Evolutionary conservation across 2,888 invertebrate species (phyloP), one percentile per base, ranked within the genome.

Genomic region (Dicycla oo): DNA sequence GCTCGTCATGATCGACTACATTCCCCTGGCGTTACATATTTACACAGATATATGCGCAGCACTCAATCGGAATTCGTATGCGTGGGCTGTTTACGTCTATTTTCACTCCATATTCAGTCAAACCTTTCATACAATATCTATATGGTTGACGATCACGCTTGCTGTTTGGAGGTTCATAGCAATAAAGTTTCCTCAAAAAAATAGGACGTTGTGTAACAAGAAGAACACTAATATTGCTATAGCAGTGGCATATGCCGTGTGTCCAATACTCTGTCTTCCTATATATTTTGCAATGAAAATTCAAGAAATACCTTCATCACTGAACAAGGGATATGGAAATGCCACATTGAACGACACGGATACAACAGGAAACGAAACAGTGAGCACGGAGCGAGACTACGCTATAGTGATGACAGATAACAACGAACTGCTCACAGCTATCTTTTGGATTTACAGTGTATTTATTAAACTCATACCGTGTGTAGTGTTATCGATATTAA

Each of bases 121-220:
- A 92, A 97, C 98, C 20, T 97, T 98, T 88, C 98, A 98, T 92
- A 99, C 99, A 3, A 97, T 99, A 77, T 98, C 99, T 34, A 99
- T 99, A 85, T 99, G 98, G 97, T 94, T 99, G 86, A 99, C 99
- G 0, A 98, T 99, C 43, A 98, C 98, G 3, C 95, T 99, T 72
- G 99, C 99, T 0, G 97, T 99, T 11, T 99, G 99, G 98, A 97
- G 99, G 30, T 99, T 98, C 90, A 97, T 99, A 73, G 98, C 98
- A 18, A 97, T 98, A 30, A 98, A 98, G n/a, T 97, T 97, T 92
- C 99, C 99, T 0, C 98, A 98, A 85, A 97, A 97, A 88, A 98
- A 98, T 89, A 97, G 97, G 56, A 97, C 97, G 57, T 98, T 98
- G 97, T 99, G 99, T 91, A 98, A 97, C 86, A 97, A 98, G 96